Evolutionary conservation across 1,140 invertebrate genomes (phyloP), one percentile per base, ranked within the genome.

Genomic region (Cyphomyrmex costatus): DNA sequence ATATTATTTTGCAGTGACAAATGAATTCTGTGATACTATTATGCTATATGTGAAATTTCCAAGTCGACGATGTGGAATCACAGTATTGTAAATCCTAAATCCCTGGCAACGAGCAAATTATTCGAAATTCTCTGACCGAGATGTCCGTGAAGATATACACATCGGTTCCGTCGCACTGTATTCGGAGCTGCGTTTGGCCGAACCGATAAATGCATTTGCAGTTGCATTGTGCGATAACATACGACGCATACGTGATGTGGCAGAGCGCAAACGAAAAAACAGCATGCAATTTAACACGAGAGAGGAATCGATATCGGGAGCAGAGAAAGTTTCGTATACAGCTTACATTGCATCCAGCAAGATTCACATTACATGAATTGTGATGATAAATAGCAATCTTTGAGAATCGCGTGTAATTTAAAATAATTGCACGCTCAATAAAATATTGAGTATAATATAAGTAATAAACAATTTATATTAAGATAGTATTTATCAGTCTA

Each of bases 161-260:
- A 30, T 53, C 27, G 58, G 51, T 56, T 14, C 46, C 36, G 82
- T 46, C 33, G 65, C 58, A 19, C 42, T 24, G 70, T 49, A 46
- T 83, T 60, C 84, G 24, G 58, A 7, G 21, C 53, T 79, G 74
- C 86, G 51, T 85, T 79, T 46, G 85, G 33, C 27, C 58, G 49
- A 58, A 27, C 58, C 89, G 78, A 90, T 90, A 88, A 90, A 90
- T 90, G 89, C 89, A 86, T 90, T 90, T 83, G 86, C 86, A 68
- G 86, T 86, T 71, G 71, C 82, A 90, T 88, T 90, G 86, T 88
- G 76, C 88, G 89, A 90, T 90, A 90, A 90, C 83, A 63, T 74
- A 86, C 49, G 63, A 24, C 77, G 88, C 86, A 88, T 86, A 89
- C 76, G 77, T 61, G 76, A 89, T 89, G 76, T 78, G 76, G 86